Evolutionary conservation across 2,113 vertebrate species (phyloP), one percentile per base, ranked within the genome.

Genomic region (Chaetorhynchus papuensis): DNA sequence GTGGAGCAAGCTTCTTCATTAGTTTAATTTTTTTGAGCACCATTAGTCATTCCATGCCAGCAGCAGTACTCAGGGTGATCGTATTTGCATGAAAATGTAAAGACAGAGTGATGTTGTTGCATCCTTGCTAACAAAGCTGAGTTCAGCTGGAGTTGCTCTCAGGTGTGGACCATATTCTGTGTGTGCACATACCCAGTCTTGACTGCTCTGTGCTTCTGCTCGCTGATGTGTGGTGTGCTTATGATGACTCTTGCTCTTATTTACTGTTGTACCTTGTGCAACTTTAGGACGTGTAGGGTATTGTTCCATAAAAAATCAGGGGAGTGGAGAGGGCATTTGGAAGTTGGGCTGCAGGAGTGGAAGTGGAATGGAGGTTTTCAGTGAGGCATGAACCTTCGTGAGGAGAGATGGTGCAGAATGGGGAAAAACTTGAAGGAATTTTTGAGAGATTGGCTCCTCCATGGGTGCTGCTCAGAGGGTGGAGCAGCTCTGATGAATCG

Each of bases 201-300:
- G 65, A 7, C 15, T 84, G 1, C 21, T 33, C 6, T 37, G 10
- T 87, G 30, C 47, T 87, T 53, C 24, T 78, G 47, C 50, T 78
- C 3, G 2, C 31, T 70, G 41, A 19, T 13, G 7, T 69, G 8
- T 70, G 41, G 16, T 13, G 7, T 69, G 8, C 9, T 0, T 47
- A 2, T 37, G 47, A 37, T 11, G 31, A 28, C 33, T 87, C 35
- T 50, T 52, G n/a, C 0, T 3, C 16, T 52, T 33, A 7, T 11
- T 68, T 64, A 14, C 19, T 72, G 7, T 22, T 72, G 45, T 42
- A 37, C 39, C 22, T 21, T 31, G 27, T 54, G n/a, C n/a, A 37
- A 0, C 28, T 53, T 69, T 1, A 82, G 41, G 41, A 54, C 0
- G 0, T 22, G 33, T 28, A 60, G 54, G 31, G 15, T 63, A 6